Evolutionary conservation across 2,113 vertebrate genomes (phyloP), one percentile per base, ranked within the genome.

Genomic region (Lichenostomus cassidix): DNA sequence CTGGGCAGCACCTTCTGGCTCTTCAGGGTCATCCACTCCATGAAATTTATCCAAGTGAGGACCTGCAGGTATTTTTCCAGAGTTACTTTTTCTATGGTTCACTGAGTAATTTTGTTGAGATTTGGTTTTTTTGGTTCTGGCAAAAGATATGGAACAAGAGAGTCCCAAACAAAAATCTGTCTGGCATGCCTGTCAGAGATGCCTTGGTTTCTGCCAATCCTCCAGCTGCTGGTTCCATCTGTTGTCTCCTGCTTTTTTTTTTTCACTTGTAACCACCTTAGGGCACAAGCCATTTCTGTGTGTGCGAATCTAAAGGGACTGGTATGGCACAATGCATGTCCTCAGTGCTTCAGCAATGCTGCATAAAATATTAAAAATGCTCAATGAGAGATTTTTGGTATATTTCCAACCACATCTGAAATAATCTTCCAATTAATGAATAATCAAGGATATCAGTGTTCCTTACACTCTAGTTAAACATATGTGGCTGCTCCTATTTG

Each of bases 161-260:
- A 70, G 35, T 28, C 42, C 33, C 35, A 87, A 71, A 90, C 60
- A 23, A 55, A 77, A 92, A 35, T 53, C 59, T 88, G 44, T 27
- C 83, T 94, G 62, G 29, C 12, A 0, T 62, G 75, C 23, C 41
- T 73, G 52, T 75, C 2, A 3, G 83, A 86, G 42, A 71, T 81
- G 86, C 69, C 68, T 94, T 87, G 65, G 55, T 94, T 92, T 93
- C 86, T 89, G 64, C 60, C 0, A 33, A 19, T 92, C 55, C 68
- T 92, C 82, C 94, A 92, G 89, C 92, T 96, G 89, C 84, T 91
- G 65, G 22, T 91, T 92, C 91, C 92, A 87, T 97, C 95, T 97
- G 94, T 60, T 84, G 65, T 94, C 92, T 95, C 81, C 73, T 84
- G 29, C 24, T 58, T 87, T 65, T 80, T 78, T 20, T 82, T 49